phyloP scores from a whole-genome alignment of 2,888 invertebrate genomes.

The Chymomyza fuscimana region DNA sequence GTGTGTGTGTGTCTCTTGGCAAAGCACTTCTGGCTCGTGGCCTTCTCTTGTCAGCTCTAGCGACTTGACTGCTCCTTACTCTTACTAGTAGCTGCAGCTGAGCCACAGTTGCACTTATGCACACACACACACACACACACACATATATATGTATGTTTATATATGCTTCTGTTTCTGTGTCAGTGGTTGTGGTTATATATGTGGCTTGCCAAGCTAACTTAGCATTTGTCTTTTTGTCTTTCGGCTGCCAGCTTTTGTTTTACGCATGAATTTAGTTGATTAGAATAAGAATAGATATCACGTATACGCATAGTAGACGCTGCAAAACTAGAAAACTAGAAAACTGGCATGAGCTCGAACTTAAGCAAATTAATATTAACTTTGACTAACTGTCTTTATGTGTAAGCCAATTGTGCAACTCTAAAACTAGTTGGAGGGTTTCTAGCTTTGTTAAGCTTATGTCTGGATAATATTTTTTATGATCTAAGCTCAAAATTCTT shows the following conservation, averaged over 20 bases:
- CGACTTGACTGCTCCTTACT: background rate
- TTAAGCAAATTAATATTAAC: background rate
- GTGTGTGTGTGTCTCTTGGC: constrained; percentile 20
- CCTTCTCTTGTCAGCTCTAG: constrained; percentile 5
- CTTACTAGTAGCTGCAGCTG: background rate
- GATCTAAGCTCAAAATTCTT: no score
- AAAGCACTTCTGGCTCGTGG: constrained; percentile 19
- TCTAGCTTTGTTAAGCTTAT: no score
- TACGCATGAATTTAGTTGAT: constrained; percentile 44
- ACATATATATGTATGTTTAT: background rate
- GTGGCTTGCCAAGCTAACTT: constrained; percentile 15
- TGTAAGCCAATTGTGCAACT: no score
- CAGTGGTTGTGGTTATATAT: constrained; percentile 13
- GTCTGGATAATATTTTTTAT: no score
- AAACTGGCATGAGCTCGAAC: no score
- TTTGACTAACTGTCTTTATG: background rate
- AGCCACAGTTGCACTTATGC: constrained; percentile 1
- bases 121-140: constrained; percentile 4
- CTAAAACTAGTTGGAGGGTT: no score
- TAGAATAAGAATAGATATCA: constrained; percentile 34
- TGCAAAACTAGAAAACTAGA: background rate
- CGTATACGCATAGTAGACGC: constrained; percentile 10
- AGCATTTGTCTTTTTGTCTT: background rate
- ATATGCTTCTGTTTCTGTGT: background rate
- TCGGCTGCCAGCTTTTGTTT: constrained; percentile 45